These are phyloP conservation scores for Xanthia icteritia DNA, from an alignment of 2,888 invertebrate species.

Conservation along the genomic window DNA sequence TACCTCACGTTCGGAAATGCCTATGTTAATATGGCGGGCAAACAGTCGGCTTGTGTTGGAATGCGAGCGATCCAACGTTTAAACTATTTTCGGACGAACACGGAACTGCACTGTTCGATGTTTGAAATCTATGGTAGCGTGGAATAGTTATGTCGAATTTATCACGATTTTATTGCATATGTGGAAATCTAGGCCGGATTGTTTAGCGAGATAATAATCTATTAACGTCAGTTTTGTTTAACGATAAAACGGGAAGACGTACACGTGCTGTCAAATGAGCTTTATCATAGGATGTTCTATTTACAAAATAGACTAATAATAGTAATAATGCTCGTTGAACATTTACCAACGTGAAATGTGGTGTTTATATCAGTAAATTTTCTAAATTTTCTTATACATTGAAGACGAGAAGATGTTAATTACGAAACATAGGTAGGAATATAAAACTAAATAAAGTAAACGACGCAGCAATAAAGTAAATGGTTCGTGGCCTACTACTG, in stretches of 20 bases:
- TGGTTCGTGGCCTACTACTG: constrained; percentile 21
- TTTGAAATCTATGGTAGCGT: constrained; percentile 64
- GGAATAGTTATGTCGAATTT: constrained; percentile 69
- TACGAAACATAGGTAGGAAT: not conserved
- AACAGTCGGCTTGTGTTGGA: constrained; percentile 75
- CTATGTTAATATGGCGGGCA: constrained; percentile 75
- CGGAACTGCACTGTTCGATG: constrained; percentile 76
- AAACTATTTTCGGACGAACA: constrained; percentile 83
- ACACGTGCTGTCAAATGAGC: constrained; percentile 20
- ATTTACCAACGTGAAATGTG: not conserved
- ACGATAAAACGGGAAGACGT: constrained; percentile 37
- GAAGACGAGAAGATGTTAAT: not conserved
- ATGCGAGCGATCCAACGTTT: constrained; percentile 78
- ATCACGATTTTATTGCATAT: constrained; percentile 64
- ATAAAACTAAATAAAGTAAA: constrained; percentile 20
- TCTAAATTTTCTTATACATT: not conserved
- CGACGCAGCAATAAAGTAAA: constrained; percentile 31
- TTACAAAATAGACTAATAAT: constrained; percentile 22
- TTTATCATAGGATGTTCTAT: not conserved
- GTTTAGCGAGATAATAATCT: constrained; percentile 52
- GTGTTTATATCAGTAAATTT: not conserved
- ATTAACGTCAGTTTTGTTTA: constrained; percentile 52
- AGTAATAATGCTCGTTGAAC: constrained; percentile 11
- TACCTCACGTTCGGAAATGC: constrained; percentile 68
- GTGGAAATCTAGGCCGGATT: constrained; percentile 55